Evolutionary conservation across 1,140 invertebrate species (phyloP).

Genomic region (Mylabris phalerata): DNA sequence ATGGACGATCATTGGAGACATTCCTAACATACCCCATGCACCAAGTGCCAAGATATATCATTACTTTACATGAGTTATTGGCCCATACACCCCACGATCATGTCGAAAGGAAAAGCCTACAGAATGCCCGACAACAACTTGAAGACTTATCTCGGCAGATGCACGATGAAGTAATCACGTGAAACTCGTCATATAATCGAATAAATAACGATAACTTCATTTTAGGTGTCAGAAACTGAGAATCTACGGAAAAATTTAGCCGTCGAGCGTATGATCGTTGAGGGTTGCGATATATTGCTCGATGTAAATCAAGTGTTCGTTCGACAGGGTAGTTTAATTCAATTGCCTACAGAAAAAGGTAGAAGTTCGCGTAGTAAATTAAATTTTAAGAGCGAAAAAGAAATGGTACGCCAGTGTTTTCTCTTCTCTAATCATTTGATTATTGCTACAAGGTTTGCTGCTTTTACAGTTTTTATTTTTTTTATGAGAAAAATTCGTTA

Average conservation of each 20-base stretch:
- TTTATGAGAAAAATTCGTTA: conserved; percentile 6
- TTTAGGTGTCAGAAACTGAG: conserved; percentile 86
- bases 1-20: conserved; percentile 78
- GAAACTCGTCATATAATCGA: background rate
- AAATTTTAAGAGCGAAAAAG: conserved; percentile 64
- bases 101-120: conserved; percentile 84
- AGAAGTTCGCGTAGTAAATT: conserved; percentile 53
- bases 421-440: conserved; percentile 82
- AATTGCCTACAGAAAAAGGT: conserved; percentile 58
- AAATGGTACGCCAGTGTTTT: conserved; percentile 70
- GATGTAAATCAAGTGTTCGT: conserved; percentile 93
- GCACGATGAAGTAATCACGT: conserved; percentile 71
- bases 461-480: background rate
- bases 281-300: conserved; percentile 88
- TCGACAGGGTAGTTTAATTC: conserved; percentile 68
- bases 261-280: conserved; percentile 91
- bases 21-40: conserved; percentile 95
- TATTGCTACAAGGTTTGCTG: conserved; percentile 57
- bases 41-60: conserved; percentile 90
- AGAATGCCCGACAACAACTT: conserved; percentile 80
- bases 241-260: conserved; percentile 89
- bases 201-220: background rate
- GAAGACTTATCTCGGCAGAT: conserved; percentile 77
- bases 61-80: conserved; percentile 83
- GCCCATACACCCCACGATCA: conserved; percentile 92